Evolutionary conservation across 2,888 invertebrate genomes (phyloP).

Genomic region (Parasteatoda lunata): DNA sequence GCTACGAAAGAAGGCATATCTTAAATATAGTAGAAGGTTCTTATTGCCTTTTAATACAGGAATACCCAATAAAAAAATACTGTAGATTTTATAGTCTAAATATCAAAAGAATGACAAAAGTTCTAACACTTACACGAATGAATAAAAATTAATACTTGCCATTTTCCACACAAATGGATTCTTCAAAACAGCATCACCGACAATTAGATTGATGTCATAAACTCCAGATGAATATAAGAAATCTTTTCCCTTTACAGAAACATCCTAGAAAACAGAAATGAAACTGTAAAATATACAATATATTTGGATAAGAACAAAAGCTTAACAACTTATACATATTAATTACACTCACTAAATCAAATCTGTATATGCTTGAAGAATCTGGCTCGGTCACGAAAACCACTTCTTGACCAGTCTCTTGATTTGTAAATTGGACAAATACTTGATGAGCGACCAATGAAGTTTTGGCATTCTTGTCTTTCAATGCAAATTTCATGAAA

Average conservation of each 20-base stretch:
- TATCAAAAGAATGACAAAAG: no score
- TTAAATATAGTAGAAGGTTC: neutral
- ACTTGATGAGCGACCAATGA: slow-evolving; percentile 82
- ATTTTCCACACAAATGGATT: slow-evolving; percentile 92
- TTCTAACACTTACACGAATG: neutral
- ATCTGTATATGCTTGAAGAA: slow-evolving; percentile 80
- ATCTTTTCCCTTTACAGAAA: slow-evolving; percentile 85
- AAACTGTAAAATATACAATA: neutral
- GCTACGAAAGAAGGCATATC: no score
- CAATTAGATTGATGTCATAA: slow-evolving; percentile 87
- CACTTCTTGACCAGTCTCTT: slow-evolving; percentile 83
- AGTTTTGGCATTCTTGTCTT: slow-evolving; percentile 81
- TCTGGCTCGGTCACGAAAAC: slow-evolving; percentile 95
- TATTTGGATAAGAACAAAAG: neutral
- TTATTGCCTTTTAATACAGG: neutral
- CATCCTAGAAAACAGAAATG: slow-evolving; percentile 77
- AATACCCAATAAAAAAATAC: neutral
- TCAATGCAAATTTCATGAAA: slow-evolving; percentile 85
- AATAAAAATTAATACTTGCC: slow-evolving; percentile 80
- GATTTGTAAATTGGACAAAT: slow-evolving; percentile 85
- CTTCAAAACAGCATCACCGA: slow-evolving; percentile 92
- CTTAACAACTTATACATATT: neutral
- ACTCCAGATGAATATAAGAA: slow-evolving; percentile 84
- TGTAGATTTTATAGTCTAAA: neutral
- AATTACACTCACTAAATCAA: slow-evolving; percentile 84